phyloP scores from a whole-genome alignment of 2,797 vertebrate genomes.

The Falco rusticolus region DNA sequence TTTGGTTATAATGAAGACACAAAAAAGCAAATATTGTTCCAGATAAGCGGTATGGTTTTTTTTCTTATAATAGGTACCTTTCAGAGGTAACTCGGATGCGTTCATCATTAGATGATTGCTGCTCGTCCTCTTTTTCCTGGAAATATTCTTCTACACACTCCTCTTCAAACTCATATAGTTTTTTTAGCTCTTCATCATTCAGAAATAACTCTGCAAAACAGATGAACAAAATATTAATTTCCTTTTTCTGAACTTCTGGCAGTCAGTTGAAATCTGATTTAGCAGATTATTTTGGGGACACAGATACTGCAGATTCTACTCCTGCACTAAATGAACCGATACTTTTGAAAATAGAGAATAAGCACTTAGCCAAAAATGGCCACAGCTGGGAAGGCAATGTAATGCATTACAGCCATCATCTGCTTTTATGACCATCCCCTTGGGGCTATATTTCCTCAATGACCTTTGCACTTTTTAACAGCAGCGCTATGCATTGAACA shows the following conservation, averaged over 20 bases:
- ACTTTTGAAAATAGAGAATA: neutral
- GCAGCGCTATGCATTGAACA: neutral
- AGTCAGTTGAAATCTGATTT: neutral
- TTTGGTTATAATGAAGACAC: neutral
- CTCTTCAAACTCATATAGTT: conserved; percentile 95
- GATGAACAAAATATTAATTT: neutral
- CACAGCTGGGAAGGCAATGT: neutral
- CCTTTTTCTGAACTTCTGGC: neutral
- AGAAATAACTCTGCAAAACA: conserved; percentile 88
- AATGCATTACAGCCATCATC: neutral
- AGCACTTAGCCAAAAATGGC: neutral
- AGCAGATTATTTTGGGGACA: neutral
- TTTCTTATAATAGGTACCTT: conserved; percentile 78
- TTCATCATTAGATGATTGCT: conserved; percentile 94
- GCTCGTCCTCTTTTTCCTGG: conserved; percentile 91
- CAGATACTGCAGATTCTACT: neutral
- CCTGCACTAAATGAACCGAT: neutral
- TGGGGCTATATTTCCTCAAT: neutral
- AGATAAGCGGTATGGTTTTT: neutral
- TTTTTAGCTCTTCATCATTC: conserved; percentile 93
- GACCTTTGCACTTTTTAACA: neutral
- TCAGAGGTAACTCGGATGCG: conserved; percentile 96
- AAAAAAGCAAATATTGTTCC: neutral
- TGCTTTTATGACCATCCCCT: neutral
- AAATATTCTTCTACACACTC: conserved; percentile 98